Conservation (phyloP, 2,797 vertebrate genomes). For the Buphagus erythrorhynchus region DNA sequence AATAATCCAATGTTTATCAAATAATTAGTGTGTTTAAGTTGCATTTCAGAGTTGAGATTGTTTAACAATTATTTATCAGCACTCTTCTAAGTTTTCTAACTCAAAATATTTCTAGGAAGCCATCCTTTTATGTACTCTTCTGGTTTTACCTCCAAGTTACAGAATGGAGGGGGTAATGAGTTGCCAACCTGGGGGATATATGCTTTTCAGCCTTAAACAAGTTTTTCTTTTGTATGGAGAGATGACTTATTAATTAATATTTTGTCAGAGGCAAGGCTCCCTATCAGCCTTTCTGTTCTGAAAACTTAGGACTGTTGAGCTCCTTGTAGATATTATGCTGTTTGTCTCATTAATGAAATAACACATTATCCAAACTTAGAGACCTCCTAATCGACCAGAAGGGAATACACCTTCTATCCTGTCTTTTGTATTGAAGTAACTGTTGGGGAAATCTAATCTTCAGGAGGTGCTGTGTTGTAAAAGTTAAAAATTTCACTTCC, state of each 20-base stretch:
- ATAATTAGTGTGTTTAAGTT: background rate
- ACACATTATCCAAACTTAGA: background rate
- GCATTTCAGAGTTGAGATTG: background rate
- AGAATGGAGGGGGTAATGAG: background rate
- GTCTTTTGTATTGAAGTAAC: background rate
- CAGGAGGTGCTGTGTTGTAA: background rate
- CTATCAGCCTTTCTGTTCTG: background rate
- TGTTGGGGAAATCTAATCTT: background rate
- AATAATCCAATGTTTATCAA: background rate
- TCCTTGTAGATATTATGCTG: background rate
- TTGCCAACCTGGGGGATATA: background rate
- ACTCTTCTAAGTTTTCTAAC: background rate
- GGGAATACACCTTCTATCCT: background rate
- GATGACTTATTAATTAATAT: background rate
- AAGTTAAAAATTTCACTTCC: background rate
- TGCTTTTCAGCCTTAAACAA: background rate
- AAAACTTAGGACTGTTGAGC: fast-evolving
- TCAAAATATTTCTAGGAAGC: background rate
- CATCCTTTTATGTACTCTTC: background rate
- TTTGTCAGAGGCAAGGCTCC: background rate
- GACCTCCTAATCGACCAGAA: background rate
- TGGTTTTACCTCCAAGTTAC: background rate
- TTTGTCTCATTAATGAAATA: background rate
- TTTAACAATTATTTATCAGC: background rate
- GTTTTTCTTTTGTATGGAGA: background rate